Base-by-base conservation (phyloP, 2,113 vertebrate species). In the Triplophysa tibetana region DNA sequence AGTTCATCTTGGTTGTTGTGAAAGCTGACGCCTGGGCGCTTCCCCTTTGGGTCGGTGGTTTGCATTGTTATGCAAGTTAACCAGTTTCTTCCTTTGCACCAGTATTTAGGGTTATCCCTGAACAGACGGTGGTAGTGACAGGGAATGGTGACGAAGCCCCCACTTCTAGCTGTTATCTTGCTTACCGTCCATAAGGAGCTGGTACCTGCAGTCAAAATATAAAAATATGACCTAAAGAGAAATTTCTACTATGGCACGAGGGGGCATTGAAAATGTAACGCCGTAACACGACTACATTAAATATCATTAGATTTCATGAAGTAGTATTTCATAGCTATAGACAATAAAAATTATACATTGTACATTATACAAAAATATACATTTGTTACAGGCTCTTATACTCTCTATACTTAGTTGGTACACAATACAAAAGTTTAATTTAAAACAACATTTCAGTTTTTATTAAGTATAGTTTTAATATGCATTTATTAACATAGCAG, bases 21-120 rank as follows among this genome's bases (percentile, higher is more conserved):
- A 23, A 82, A 80, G 19, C 38, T 77, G 1, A 78, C 24, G n/a
- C 16, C 45, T 14, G 17, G 29, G 43, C 0, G 45, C 1, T n/a
- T 61, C 12, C 9, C 23, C 11, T 58, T 54, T 72, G 48, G 62
- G 58, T 29, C 24, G 45, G 65, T 70, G 19, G 45, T 48, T 41
- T 1, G 64, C 17, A 86, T 45, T 26, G 2, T 62, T 12, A 1
- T 8, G 60, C 80, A 82, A 4, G 11, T 17, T 16, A n/a, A 0
- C 85, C 85, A 86, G 4, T 21, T 7, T 24, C 24, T 79, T 3
- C 85, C 85, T 58, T 52, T 82, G 77, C 74, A 86, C 85, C 85
- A 86, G 64, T 66, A 80, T 23, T 84, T 84, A 1, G 1, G n/a
- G 3, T 66, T 13, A 4, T 64, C 26, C 6, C 26, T 48, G 67